These are phyloP conservation scores for Diplosoma virens DNA, from an alignment of 23 tunicate species.

Conservation along the genomic window DNA sequence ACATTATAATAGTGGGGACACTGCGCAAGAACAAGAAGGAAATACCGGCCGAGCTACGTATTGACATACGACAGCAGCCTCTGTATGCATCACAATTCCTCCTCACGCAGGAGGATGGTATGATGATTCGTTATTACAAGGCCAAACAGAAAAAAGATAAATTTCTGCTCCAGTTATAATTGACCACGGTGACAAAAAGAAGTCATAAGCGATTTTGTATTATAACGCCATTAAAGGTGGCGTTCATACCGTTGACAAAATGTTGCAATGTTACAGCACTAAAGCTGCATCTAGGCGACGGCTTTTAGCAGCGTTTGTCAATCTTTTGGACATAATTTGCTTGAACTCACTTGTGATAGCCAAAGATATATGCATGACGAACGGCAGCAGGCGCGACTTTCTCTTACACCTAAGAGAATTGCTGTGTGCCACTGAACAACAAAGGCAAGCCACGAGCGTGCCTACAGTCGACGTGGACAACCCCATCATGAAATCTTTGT, in stretches of 20 bases:
- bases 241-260: conserved; percentile 7
- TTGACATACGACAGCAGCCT: conserved; percentile 12
- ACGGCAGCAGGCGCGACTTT: conserved; percentile 16
- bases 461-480: too few relatives aligned
- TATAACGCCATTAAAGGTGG: conserved; percentile 18
- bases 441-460: too few relatives aligned
- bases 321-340: conserved; percentile 5
- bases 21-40: conserved; percentile 17
- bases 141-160: neutral
- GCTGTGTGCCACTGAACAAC: neutral
- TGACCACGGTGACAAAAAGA: conserved; percentile 3
- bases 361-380: conserved; percentile 14
- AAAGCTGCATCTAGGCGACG: conserved; percentile 25
- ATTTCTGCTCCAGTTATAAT: conserved; percentile 4
- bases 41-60: neutral
- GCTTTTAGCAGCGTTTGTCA: conserved; percentile 19
- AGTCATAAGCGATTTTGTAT: conserved; percentile 10
- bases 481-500: too few relatives aligned
- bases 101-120: neutral
- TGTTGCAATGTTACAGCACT: conserved; percentile 17
- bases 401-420: neutral
- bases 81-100: conserved; percentile 10
- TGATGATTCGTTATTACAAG: conserved; percentile 7
- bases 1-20: neutral
- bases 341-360: conserved; percentile 20